These are phyloP conservation scores for Irena cyanogastra DNA, from an alignment of 2,113 vertebrate genomes.

Conservation along the genomic window DNA sequence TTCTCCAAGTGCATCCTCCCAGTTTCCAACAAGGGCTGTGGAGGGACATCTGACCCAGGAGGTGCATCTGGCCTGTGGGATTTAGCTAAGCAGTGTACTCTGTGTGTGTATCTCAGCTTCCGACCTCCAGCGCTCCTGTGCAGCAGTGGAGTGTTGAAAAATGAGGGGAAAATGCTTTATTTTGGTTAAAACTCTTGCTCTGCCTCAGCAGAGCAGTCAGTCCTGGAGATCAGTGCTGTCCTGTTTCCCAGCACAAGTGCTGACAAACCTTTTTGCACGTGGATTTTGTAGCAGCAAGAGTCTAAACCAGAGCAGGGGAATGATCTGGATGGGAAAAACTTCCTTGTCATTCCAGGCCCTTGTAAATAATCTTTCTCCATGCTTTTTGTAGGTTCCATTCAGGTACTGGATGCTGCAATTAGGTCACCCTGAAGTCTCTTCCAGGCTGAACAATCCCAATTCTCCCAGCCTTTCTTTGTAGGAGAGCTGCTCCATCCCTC, in stretches of 20 bases:
- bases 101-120: background rate
- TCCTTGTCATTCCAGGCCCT: background rate
- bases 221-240: background rate
- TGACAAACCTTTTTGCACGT: background rate
- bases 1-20: background rate
- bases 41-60: background rate
- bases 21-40: fast-evolving
- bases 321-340: background rate
- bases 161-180: background rate
- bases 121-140: background rate
- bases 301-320: background rate
- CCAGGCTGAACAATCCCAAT: background rate
- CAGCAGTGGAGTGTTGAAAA: fast-evolving
- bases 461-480: background rate
- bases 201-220: background rate
- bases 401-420: background rate
- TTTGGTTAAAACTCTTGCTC: background rate
- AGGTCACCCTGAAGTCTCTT: background rate
- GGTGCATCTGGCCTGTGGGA: background rate
- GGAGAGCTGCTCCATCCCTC: background rate
- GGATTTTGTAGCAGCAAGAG: background rate
- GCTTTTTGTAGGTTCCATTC: background rate
- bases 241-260: background rate
- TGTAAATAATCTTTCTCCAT: background rate
- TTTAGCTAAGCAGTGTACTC: background rate